phyloP scores from a whole-genome alignment of 2,888 invertebrate species.

The Drosophila pullipes region DNA sequence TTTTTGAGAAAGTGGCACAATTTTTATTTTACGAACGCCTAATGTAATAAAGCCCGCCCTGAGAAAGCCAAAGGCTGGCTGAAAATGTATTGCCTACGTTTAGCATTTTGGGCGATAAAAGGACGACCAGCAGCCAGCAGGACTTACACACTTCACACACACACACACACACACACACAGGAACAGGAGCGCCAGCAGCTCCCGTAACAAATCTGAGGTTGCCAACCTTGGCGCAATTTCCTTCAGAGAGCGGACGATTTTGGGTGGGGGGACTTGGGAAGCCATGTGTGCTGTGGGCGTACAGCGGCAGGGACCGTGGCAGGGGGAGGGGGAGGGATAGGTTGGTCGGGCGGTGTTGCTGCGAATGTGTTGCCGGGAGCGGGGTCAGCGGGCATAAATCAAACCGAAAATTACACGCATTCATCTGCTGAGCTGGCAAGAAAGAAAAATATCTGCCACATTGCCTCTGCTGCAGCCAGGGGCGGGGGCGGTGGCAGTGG shows the following conservation, averaged over 20 bases:
- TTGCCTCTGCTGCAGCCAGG: slow-evolving; percentile 43
- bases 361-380: slow-evolving; percentile 55
- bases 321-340: neutral
- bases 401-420: slow-evolving; percentile 83
- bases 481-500: slow-evolving; percentile 11
- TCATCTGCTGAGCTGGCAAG: slow-evolving; percentile 81
- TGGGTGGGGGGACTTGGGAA: neutral
- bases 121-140: slow-evolving; percentile 58
- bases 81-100: slow-evolving; percentile 77
- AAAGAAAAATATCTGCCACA: slow-evolving; percentile 79
- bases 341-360: slow-evolving; percentile 15
- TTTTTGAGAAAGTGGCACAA: slow-evolving; percentile 79
- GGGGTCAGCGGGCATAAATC: slow-evolving; percentile 82
- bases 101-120: slow-evolving; percentile 78
- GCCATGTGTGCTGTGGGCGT: slow-evolving; percentile 52
- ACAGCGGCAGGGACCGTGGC: neutral
- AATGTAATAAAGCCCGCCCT: slow-evolving; percentile 80
- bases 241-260: neutral
- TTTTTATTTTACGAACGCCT: slow-evolving; percentile 80
- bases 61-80: slow-evolving; percentile 49
- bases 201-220: slow-evolving; percentile 76
- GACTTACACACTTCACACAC: slow-evolving; percentile 21
- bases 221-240: slow-evolving; percentile 57
- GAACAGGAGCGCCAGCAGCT: slow-evolving; percentile 21
- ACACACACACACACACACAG: neutral